phyloP scores from a whole-genome alignment of 2,888 invertebrate genomes.

The Brachyptera risi region DNA sequence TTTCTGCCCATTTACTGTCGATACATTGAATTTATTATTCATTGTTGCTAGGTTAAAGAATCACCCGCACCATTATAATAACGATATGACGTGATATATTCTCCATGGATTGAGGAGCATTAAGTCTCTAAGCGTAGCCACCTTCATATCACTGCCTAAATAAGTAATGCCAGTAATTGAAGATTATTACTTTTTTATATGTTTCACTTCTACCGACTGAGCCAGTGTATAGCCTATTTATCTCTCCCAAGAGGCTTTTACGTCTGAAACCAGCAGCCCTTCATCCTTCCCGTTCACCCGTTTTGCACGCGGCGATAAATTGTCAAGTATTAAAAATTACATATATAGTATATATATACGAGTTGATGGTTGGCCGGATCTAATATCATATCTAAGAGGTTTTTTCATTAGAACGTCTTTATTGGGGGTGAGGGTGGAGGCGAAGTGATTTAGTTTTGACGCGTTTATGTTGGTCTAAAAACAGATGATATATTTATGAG shows the following conservation, averaged over 20 bases:
- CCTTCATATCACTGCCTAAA: no score
- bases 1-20: no score
- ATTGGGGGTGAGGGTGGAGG: background rate
- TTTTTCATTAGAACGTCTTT: background rate
- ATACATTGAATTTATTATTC: no score
- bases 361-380: background rate
- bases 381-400: background rate
- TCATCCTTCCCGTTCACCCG: background rate
- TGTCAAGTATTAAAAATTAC: conserved; percentile 19
- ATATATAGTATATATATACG: conserved; percentile 14
- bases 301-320: conserved; percentile 6
- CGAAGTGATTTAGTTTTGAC: conserved; percentile 8
- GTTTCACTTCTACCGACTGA: conserved; percentile 2
- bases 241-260: background rate
- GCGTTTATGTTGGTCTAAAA: no score
- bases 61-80: no score
- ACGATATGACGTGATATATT: no score
- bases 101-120: no score
- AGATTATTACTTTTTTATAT: conserved; percentile 14
- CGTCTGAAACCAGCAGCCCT: background rate
- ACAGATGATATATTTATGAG: no score
- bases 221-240: background rate
- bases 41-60: no score
- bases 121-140: no score
- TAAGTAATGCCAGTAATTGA: conserved; percentile 18